Conservation (phyloP, 53 echinoderm and acorn worm genomes). For the Paelopatides confundens region DNA sequence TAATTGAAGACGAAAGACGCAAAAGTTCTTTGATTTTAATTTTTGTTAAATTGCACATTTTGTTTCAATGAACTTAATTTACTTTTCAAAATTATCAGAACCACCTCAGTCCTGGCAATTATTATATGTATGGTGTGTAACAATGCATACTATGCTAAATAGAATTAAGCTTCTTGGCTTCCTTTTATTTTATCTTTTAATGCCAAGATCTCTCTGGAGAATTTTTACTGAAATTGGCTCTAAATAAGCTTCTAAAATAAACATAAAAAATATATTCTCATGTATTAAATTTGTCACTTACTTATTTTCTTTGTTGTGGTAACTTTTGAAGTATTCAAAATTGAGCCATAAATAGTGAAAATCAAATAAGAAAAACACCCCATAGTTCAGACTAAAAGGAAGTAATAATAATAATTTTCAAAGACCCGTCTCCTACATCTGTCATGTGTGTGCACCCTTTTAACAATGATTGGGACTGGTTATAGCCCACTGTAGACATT, state of each 20-base stretch:
- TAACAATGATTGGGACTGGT: constrained; percentile 5
- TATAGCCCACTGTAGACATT: constrained; percentile 16
- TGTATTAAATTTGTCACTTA: not conserved
- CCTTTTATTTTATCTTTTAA: too few relatives aligned
- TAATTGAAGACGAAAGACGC: too few relatives aligned
- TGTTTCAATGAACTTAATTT: too few relatives aligned
- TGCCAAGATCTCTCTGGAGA: not conserved
- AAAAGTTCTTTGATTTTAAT: too few relatives aligned
- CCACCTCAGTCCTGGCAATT: too few relatives aligned
- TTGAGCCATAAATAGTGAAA: not conserved
- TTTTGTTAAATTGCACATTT: too few relatives aligned
- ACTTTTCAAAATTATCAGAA: too few relatives aligned
- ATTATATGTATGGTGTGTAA: too few relatives aligned
- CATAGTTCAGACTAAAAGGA: not conserved
- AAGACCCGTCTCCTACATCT: not conserved
- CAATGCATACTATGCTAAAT: too few relatives aligned
- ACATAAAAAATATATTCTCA: not conserved
- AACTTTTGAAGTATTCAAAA: not conserved
- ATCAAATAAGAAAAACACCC: not conserved
- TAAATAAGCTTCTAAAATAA: not conserved
- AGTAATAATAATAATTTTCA: not conserved
- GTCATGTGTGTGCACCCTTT: not conserved
- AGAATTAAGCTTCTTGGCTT: too few relatives aligned
- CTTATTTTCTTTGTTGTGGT: not conserved
- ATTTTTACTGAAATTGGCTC: not conserved